A percentile compares a stretch with the other conserved stretches of the same genome.
Conservation (phyloP, 2,113 vertebrate genomes). For the Myotis yumanensis region DNA sequence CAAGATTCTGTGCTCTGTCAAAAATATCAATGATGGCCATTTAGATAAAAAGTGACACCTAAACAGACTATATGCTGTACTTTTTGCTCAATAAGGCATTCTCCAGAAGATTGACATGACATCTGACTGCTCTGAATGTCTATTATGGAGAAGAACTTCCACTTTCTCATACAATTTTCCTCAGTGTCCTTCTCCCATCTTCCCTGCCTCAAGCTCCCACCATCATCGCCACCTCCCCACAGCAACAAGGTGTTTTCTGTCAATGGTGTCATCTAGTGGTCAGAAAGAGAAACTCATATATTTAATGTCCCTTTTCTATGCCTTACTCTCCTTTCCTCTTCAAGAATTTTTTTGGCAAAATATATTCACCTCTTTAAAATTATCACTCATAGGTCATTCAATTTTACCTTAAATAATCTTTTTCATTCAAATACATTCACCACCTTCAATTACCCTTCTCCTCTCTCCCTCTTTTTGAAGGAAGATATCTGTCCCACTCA, state of each 20-base stretch:
- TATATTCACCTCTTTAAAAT: background rate
- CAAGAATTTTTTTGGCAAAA: background rate
- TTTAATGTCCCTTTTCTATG: background rate
- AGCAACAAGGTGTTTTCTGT: constrained; percentile 57
- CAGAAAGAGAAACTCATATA: constrained; percentile 53
- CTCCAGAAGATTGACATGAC: background rate
- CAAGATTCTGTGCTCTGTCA: background rate
- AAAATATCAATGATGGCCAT: background rate
- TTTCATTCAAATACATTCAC: background rate
- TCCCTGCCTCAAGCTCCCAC: background rate
- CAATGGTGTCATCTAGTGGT: constrained; percentile 78
- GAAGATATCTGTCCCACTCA: background rate
- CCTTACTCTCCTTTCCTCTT: background rate
- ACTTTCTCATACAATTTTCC: background rate
- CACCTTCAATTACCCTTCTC: background rate
- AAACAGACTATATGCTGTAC: background rate
- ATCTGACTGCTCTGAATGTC: background rate
- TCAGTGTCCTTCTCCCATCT: background rate
- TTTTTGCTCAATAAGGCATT: background rate
- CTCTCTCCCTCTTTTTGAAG: background rate
- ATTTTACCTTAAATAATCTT: background rate
- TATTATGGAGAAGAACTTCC: background rate
- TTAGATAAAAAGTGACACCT: background rate
- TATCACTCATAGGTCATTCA: background rate
- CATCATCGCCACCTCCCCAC: background rate